Evolutionary conservation across 2,797 vertebrate species (phyloP).

Genomic region (Tachyglossus aculeatus): DNA sequence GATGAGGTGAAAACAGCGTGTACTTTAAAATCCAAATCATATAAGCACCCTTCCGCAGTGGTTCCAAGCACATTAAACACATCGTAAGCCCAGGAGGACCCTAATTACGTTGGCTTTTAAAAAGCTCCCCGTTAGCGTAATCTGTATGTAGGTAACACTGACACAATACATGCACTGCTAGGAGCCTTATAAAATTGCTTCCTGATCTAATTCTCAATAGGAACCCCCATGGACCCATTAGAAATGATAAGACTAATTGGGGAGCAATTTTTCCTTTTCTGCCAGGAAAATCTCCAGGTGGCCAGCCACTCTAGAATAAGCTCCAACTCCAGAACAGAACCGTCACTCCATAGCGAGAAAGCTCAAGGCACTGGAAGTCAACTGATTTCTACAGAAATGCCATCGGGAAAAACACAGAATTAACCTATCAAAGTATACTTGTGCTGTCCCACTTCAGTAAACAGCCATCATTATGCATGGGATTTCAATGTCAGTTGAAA

Average conservation of each 20-base stretch:
- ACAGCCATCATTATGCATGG: not conserved
- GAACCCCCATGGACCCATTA: too few species aligned
- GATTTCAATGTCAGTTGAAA: not conserved
- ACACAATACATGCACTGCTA: too few species aligned
- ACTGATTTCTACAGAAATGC: not conserved
- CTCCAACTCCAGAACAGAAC: not conserved
- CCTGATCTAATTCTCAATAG: too few species aligned
- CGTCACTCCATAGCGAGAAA: constrained; percentile 10
- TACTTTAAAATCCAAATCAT: too few species aligned
- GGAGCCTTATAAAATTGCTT: too few species aligned
- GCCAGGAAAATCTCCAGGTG: not conserved
- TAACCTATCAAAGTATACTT: not conserved
- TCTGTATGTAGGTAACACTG: too few species aligned
- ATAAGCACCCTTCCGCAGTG: too few species aligned
- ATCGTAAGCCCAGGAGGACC: too few species aligned
- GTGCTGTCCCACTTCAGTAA: not conserved
- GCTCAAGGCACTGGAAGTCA: not conserved
- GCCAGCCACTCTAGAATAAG: not conserved
- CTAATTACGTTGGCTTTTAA: too few species aligned
- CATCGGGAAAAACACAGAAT: not conserved
- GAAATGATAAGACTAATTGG: too few species aligned
- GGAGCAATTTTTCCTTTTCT: not conserved
- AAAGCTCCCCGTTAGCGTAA: too few species aligned
- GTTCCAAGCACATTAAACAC: too few species aligned
- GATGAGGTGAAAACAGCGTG: not conserved